A percentile compares a stretch with the other conserved stretches of the same genome.
Evolutionary conservation across 1,140 invertebrate genomes (phyloP).

Genomic region (Drosophila micromelanica): DNA sequence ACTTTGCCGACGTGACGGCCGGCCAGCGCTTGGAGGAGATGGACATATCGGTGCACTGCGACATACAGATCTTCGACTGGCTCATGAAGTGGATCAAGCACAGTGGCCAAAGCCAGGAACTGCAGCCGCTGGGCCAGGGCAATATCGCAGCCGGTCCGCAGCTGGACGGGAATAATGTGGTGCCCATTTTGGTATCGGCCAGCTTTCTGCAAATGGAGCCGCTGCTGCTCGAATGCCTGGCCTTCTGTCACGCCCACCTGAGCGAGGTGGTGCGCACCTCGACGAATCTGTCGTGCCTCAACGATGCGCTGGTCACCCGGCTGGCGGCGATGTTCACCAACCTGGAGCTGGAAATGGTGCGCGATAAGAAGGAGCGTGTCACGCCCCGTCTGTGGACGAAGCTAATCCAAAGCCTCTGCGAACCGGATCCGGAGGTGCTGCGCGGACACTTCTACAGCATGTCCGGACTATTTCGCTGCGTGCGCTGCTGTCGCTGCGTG

Average conservation of each 20-base stretch:
- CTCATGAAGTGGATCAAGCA: conserved; percentile 97
- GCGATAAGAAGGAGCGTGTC: conserved; percentile 93
- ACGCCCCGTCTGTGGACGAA: conserved; percentile 93
- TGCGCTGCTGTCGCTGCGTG: conserved; percentile 85
- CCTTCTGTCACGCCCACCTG: conserved; percentile 91
- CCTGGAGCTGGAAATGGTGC: conserved; percentile 90
- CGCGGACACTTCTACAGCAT: conserved; percentile 92
- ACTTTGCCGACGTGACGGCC: conserved; percentile 94
- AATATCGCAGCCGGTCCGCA: conserved; percentile 85
- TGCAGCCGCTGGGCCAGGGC: conserved; percentile 75
- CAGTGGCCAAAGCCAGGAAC: conserved; percentile 85
- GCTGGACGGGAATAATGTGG: conserved; percentile 93
- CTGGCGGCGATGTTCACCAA: conserved; percentile 92
- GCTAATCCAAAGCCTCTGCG: conserved; percentile 90
- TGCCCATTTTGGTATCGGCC: conserved; percentile 96
- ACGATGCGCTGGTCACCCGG: conserved; percentile 89
- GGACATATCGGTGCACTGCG: conserved; percentile 98
- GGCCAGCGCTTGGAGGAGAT: conserved; percentile 96
- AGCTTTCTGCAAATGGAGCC: conserved; percentile 97
- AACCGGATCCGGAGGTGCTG: conserved; percentile 89
- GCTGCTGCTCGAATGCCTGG: conserved; percentile 91
- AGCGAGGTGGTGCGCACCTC: conserved; percentile 91
- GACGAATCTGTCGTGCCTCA: conserved; percentile 92
- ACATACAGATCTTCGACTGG: conserved; percentile 97
- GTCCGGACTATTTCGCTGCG: conserved; percentile 89